Evolutionary conservation across 2,888 invertebrate species (phyloP).

Genomic region (Hyles lineata): DNA sequence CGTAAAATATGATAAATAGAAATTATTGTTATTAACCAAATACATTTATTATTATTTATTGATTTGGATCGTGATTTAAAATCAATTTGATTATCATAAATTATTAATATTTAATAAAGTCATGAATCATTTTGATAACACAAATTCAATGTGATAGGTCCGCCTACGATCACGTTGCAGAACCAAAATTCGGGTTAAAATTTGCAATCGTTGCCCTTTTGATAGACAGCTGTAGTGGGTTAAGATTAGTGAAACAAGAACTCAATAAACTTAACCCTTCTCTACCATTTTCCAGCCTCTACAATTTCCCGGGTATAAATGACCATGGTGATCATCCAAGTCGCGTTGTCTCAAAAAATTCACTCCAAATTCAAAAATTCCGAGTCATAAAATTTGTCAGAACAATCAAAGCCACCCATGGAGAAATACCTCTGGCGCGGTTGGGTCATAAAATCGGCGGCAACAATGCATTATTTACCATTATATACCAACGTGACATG

Average conservation of each 20-base stretch:
- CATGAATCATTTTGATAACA: conserved; percentile 17
- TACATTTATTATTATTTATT: conserved; percentile 23
- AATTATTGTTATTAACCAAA: conserved; percentile 16
- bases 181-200: neutral
- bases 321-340: neutral
- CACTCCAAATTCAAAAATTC: conserved; percentile 43
- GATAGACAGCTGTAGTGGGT: no score
- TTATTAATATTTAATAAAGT: conserved; percentile 20
- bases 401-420: conserved; percentile 72
- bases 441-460: conserved; percentile 77
- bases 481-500: conserved; percentile 81
- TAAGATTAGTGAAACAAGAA: no score
- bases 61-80: conserved; percentile 21
- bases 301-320: no score
- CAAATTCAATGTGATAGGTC: neutral
- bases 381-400: conserved; percentile 46
- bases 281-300: no score
- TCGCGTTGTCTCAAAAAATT: neutral
- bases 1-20: conserved; percentile 21
- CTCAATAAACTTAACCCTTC: no score
- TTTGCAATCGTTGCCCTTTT: neutral
- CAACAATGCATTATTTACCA: conserved; percentile 84
- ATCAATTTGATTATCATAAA: conserved; percentile 24
- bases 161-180: neutral
- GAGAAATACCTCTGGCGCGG: conserved; percentile 64